These are phyloP conservation scores for Poeciliopsis retropinna DNA, from an alignment of 2,113 vertebrate genomes.

Conservation along the genomic window DNA sequence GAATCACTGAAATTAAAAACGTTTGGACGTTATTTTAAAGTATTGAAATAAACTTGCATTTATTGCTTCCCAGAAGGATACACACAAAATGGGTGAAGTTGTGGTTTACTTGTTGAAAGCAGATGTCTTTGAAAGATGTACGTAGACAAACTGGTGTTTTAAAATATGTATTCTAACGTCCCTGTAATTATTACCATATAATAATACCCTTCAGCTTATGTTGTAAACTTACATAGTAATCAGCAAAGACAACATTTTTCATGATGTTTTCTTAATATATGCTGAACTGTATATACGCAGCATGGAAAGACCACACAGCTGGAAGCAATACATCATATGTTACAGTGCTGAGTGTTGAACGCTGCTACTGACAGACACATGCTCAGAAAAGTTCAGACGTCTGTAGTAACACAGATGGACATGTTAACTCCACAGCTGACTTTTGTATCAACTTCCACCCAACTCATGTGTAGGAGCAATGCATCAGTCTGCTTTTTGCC, in stretches of 20 bases:
- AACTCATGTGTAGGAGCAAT: constrained; percentile 21
- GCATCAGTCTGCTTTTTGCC: constrained; percentile 9
- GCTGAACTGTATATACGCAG: constrained; percentile 3
- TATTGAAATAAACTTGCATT: not conserved
- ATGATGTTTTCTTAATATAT: constrained; percentile 20
- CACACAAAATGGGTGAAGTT: constrained; percentile 12
- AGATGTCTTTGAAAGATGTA: constrained; percentile 38
- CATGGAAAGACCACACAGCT: constrained; percentile 48
- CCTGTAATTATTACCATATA: constrained; percentile 12
- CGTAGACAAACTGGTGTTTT: constrained; percentile 28
- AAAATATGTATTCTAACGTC: constrained; percentile 19
- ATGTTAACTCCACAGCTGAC: constrained; percentile 12
- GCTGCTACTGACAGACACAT: constrained; percentile 53
- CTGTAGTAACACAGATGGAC: constrained; percentile 41
- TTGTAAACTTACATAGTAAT: not conserved
- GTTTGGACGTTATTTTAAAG: not conserved
- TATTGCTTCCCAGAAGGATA: not conserved
- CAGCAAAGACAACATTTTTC: not conserved
- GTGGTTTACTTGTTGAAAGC: constrained; percentile 34
- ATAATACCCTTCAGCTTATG: not conserved
- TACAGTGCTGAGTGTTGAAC: constrained; percentile 48
- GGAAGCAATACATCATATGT: constrained; percentile 54
- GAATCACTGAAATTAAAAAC: too few relatives aligned
- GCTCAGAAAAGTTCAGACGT: constrained; percentile 31
- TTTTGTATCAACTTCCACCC: constrained; percentile 25